A percentile compares a stretch with the other conserved stretches of the same genome.
Evolutionary conservation across 2,797 vertebrate species (phyloP).

Genomic region (Artibeus jamaicensis): DNA sequence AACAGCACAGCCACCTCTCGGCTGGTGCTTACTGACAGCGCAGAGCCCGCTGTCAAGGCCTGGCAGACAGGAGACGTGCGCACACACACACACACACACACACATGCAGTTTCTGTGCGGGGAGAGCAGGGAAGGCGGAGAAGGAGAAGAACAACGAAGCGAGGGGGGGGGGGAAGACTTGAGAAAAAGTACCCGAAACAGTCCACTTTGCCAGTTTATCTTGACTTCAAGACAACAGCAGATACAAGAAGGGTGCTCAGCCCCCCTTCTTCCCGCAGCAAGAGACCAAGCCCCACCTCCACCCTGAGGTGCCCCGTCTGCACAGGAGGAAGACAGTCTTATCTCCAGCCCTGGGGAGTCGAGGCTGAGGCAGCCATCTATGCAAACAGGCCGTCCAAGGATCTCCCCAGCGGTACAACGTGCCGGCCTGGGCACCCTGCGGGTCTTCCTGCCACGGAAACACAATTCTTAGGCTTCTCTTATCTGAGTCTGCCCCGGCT

Average conservation of each 20-base stretch:
- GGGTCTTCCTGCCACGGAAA: not conserved
- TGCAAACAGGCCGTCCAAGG: too few relatives aligned
- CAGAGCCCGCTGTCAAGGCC: not conserved
- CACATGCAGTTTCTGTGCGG: not conserved
- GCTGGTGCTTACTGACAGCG: not conserved
- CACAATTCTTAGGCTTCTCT: not conserved
- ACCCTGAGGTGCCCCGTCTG: not conserved
- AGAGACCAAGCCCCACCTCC: not conserved
- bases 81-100: accelerated
- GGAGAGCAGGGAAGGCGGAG: too few relatives aligned
- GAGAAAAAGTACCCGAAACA: not conserved
- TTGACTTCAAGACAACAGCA: not conserved
- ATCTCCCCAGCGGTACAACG: too few relatives aligned
- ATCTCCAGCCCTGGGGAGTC: not conserved
- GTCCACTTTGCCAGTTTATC: not conserved
- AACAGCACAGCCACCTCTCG: not conserved
- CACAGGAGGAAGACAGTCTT: not conserved
- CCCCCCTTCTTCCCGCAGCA: not conserved
- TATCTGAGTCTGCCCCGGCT: not conserved
- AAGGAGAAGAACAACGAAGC: not conserved
- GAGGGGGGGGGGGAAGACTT: not conserved
- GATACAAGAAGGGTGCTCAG: too few relatives aligned
- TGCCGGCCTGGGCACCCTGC: accelerated
- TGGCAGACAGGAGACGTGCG: too few relatives aligned
- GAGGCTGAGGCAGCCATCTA: not conserved